Percentiles rank a stretch among this genome's conserved stretches.
Conservation (phyloP, 1,140 invertebrate genomes). For the Drosophila prosaltans region DNA sequence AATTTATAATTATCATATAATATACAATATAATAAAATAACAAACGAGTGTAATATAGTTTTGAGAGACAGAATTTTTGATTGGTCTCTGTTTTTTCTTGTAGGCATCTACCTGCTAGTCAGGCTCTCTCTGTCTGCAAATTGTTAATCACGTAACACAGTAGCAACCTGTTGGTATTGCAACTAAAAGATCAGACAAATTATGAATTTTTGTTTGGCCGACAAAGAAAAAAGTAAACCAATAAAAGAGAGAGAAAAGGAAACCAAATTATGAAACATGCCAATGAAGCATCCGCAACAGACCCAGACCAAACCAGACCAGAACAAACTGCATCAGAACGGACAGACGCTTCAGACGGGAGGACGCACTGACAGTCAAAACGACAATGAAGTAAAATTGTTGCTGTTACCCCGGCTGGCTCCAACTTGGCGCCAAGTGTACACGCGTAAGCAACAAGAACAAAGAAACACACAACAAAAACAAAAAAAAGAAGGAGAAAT, state of each 20-base stretch:
- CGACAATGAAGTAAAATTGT: conserved; percentile 41
- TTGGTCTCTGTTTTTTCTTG: background rate
- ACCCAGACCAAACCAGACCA: background rate
- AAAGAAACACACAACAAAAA: conserved; percentile 15
- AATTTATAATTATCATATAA: no score
- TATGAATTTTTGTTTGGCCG: conserved; percentile 52
- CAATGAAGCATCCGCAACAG: conserved; percentile 41
- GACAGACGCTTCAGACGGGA: background rate
- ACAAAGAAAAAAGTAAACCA: conserved; percentile 11
- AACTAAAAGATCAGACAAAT: conserved; percentile 52
- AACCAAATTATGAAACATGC: conserved; percentile 66
- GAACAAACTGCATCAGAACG: no score
- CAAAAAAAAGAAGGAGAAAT: conserved; percentile 20
- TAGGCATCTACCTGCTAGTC: conserved; percentile 38
- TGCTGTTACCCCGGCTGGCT: conserved; percentile 43
- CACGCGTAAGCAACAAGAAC: conserved; percentile 33
- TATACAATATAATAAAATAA: no score
- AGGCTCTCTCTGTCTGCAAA: background rate
- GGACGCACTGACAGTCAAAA: background rate
- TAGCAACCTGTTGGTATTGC: conserved; percentile 40
- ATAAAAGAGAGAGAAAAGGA: conserved; percentile 26
- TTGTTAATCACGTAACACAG: conserved; percentile 56
- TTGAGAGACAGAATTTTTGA: conserved; percentile 30
- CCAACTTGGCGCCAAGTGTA: conserved; percentile 67
- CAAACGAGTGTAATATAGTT: no score